Conservation (phyloP, 2,797 vertebrate species). For the Myripristis murdjan region DNA sequence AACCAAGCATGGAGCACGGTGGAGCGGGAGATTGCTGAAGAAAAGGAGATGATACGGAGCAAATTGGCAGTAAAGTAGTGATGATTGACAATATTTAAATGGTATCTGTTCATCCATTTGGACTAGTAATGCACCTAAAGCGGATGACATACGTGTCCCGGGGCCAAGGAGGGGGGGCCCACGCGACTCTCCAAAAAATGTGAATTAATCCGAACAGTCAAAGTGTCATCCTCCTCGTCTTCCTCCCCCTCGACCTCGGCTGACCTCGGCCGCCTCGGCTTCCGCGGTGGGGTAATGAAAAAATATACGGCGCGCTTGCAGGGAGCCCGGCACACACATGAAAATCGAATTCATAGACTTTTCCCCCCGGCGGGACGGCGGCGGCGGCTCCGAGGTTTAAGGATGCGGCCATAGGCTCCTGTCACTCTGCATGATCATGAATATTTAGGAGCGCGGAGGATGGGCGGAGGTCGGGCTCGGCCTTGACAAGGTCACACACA, state of each 20-base stretch:
- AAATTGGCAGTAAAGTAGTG: background rate
- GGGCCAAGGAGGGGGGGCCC: conserved; percentile 15
- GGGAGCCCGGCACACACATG: background rate
- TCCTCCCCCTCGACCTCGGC: conserved; percentile 2
- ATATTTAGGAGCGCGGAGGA: conserved; percentile 34
- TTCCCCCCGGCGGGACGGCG: background rate
- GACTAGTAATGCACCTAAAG: conserved; percentile 1
- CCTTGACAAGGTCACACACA: conserved; percentile 28
- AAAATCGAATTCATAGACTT: conserved; percentile 30
- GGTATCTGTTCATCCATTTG: conserved; percentile 2
- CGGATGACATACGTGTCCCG: conserved; percentile 12
- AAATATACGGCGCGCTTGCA: conserved; percentile 5
- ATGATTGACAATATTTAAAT: conserved; percentile 32
- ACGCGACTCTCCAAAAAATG: conserved; percentile 36
- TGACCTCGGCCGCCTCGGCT: conserved; percentile 6
- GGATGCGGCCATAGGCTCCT: conserved; percentile 6
- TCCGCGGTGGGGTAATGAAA: conserved; percentile 52
- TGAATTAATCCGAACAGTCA: conserved; percentile 17
- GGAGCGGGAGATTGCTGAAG: background rate
- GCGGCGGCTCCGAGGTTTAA: conserved; percentile 6
- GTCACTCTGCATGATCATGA: conserved; percentile 31
- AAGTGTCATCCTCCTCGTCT: background rate
- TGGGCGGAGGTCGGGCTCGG: background rate
- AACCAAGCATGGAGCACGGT: background rate
- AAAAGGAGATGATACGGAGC: background rate